A percentile compares a stretch with the other conserved stretches of the same genome.
Evolutionary conservation across 1,140 invertebrate species (phyloP).

Genomic region (Rhysida immarginata): DNA sequence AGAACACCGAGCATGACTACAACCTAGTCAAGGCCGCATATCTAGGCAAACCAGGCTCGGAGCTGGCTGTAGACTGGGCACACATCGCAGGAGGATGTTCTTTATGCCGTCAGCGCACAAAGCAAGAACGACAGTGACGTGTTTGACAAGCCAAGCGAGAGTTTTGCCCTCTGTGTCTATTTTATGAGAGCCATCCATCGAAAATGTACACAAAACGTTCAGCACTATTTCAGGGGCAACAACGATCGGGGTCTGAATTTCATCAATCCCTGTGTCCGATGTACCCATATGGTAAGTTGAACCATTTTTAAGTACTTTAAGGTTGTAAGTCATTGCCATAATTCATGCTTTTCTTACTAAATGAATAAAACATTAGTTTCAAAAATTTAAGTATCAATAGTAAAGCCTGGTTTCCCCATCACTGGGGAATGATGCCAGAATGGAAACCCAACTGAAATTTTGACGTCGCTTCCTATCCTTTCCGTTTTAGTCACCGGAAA

Average conservation of each 20-base stretch:
- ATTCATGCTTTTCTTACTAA: too few species aligned
- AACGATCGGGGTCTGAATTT: conserved; percentile 77
- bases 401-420: too few species aligned
- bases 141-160: conserved; percentile 38
- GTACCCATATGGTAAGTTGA: conserved; percentile 67
- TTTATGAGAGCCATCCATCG: conserved; percentile 77
- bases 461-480: too few species aligned
- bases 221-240: conserved; percentile 81
- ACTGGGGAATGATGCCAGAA: too few species aligned
- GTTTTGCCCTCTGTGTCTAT: conserved; percentile 83
- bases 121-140: conserved; percentile 33
- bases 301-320: too few species aligned
- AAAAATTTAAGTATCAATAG: too few species aligned
- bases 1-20: conserved; percentile 47
- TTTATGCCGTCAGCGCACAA: conserved; percentile 85
- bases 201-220: conserved; percentile 96
- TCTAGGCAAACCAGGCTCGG: conserved; percentile 79
- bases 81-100: conserved; percentile 78
- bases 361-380: too few species aligned
- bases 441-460: too few species aligned
- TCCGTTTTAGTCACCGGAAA: too few species aligned
- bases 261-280: conserved; percentile 69
- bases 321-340: too few species aligned
- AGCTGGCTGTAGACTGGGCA: conserved; percentile 73
- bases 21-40: conserved; percentile 87